Percentiles rank a stretch among this genome's conserved stretches.
phyloP scores from a whole-genome alignment of 2,113 vertebrate genomes.

The Pangasianodon hypophthalmus region DNA sequence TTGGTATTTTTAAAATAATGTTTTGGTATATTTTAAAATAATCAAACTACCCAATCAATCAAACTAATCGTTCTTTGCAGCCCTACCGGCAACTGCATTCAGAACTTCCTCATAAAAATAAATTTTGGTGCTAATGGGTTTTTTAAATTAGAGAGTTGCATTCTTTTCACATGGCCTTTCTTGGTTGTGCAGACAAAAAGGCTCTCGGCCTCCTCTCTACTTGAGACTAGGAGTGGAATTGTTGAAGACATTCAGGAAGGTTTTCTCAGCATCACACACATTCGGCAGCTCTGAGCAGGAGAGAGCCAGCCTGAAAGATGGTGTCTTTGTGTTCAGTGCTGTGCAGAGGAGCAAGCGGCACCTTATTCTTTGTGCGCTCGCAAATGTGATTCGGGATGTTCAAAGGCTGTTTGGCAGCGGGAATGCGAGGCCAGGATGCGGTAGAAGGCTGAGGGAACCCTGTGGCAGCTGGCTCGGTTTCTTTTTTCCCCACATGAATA shows the following conservation, averaged over 20 bases:
- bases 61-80: neutral
- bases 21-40: neutral
- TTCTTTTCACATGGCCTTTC: neutral
- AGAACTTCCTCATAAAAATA: neutral
- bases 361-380: neutral
- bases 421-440: constrained; percentile 1
- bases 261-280: constrained; percentile 22
- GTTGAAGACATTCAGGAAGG: neutral
- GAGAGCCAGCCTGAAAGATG: constrained; percentile 3
- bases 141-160: constrained; percentile 4
- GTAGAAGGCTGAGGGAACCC: constrained; percentile 7
- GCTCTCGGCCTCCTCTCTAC: neutral
- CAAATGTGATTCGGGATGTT: constrained; percentile 24
- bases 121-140: constrained; percentile 2
- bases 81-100: neutral
- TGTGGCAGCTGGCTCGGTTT: constrained; percentile 10
- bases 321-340: constrained; percentile 21
- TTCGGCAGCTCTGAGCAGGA: neutral
- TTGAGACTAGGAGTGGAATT: neutral
- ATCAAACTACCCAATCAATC: neutral
- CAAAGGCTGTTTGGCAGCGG: constrained; percentile 20
- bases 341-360: constrained; percentile 22
- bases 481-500: constrained; percentile 41
- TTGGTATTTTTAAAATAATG: neutral
- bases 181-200: constrained; percentile 1